phyloP scores from a whole-genome alignment of 2,888 invertebrate genomes.

The Oxycera nigricornis region DNA sequence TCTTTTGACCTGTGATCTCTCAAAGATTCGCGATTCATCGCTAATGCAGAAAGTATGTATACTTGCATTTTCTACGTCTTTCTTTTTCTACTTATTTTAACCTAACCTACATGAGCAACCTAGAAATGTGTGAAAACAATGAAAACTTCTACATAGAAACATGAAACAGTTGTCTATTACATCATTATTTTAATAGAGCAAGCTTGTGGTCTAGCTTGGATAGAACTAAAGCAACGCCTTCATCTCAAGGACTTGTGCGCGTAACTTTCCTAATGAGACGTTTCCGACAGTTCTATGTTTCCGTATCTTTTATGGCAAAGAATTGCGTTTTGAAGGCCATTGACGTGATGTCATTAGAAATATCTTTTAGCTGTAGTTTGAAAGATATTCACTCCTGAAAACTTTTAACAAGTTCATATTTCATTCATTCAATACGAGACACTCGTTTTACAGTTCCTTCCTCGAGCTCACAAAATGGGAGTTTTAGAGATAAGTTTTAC shows the following conservation, averaged over 20 bases:
- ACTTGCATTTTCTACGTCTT: too few species aligned
- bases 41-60: too few species aligned
- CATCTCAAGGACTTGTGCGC: neutral
- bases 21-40: too few species aligned
- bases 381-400: neutral
- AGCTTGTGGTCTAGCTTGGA: neutral
- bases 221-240: neutral
- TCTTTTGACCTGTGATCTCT: too few species aligned
- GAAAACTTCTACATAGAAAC: constrained; percentile 19
- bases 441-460: neutral
- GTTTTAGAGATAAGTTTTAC: too few species aligned
- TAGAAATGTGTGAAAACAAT: constrained; percentile 23
- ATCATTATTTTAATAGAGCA: neutral
- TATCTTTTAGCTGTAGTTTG: neutral
- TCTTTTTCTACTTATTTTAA: too few species aligned
- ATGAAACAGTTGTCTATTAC: constrained; percentile 8
- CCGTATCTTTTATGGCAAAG: constrained; percentile 2
- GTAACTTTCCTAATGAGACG: constrained; percentile 23
- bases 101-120: too few species aligned
- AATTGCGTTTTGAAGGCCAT: neutral
- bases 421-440: neutral
- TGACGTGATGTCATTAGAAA: neutral
- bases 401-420: neutral
- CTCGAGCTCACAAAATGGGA: too few species aligned
- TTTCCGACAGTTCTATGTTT: constrained; percentile 16